These are phyloP conservation scores for Meloidogyne hapla DNA, from an alignment of 1,140 invertebrate genomes.

Conservation along the genomic window DNA sequence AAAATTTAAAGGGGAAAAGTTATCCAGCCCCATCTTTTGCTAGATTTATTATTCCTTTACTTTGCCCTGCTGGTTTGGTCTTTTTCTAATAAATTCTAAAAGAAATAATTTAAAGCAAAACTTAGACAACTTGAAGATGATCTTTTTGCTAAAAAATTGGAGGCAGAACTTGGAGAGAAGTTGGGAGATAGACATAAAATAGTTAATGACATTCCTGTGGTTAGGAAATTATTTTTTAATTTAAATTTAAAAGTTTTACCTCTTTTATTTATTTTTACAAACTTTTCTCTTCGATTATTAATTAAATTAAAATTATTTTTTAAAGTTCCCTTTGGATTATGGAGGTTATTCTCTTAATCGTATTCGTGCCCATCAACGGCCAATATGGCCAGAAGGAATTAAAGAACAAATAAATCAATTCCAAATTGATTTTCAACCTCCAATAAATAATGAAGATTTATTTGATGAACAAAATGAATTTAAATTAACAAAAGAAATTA, in stretches of 20 bases:
- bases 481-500: neutral
- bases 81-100: neutral
- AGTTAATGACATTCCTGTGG: neutral
- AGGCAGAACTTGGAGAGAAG: constrained; percentile 1
- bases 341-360: constrained; percentile 18
- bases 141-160: constrained; percentile 8
- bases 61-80: constrained; percentile 10
- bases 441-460: neutral
- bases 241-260: too few relatives aligned
- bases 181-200: neutral
- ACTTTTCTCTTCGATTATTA: too few relatives aligned
- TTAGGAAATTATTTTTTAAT: neutral
- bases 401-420: neutral
- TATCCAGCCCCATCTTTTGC: constrained; percentile 19
- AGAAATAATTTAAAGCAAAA: constrained; percentile 21
- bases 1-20: constrained; percentile 22
- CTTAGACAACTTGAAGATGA: neutral
- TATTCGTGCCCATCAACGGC: constrained; percentile 6
- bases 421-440: neutral
- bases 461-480: constrained; percentile 4
- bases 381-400: constrained; percentile 14
- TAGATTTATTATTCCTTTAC: constrained; percentile 20
- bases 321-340: constrained; percentile 16
- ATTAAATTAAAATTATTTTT: neutral
- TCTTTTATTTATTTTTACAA: too few relatives aligned